These are phyloP conservation scores for Acanthopagrus latus DNA, from an alignment of 2,797 vertebrate species.

Conservation along the genomic window DNA sequence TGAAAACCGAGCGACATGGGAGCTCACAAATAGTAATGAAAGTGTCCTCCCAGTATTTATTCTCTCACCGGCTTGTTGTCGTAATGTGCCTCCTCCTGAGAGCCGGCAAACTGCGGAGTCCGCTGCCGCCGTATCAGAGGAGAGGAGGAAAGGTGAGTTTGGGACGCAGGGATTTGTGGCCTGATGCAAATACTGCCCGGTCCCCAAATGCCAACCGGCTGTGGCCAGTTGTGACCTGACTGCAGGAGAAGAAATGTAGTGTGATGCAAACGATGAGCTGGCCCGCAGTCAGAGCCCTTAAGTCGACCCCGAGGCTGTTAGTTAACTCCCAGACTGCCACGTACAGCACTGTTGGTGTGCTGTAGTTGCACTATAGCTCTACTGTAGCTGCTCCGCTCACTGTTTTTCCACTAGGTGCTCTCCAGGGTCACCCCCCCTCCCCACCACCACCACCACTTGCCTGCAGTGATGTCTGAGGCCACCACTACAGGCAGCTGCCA, in stretches of 20 bases:
- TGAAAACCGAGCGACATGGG: constrained; percentile 31
- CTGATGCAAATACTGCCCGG: constrained; percentile 67
- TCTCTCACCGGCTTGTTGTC: constrained; percentile 45
- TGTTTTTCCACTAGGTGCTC: constrained; percentile 73
- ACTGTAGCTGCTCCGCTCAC: constrained; percentile 61
- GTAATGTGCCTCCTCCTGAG: constrained; percentile 55
- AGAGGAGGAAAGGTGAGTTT: constrained; percentile 10
- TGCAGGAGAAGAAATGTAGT: constrained; percentile 55
- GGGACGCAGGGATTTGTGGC: constrained; percentile 59
- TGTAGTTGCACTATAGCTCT: constrained; percentile 50
- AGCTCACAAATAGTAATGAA: constrained; percentile 56
- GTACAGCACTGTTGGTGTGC: constrained; percentile 43
- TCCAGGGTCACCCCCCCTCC: constrained; percentile 51
- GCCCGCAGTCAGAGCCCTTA: constrained; percentile 71
- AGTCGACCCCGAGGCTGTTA: constrained; percentile 76
- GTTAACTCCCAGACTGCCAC: constrained; percentile 66
- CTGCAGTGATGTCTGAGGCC: constrained; percentile 72
- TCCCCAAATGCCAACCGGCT: constrained; percentile 43
- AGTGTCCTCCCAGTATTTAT: constrained; percentile 63
- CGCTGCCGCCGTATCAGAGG: constrained; percentile 17
- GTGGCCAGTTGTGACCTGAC: constrained; percentile 46
- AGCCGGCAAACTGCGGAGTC: constrained; percentile 45
- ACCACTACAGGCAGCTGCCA: constrained; percentile 65
- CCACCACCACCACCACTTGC: background rate
- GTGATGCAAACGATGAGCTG: constrained; percentile 74